These are phyloP conservation scores for Pelecanus crispus DNA, from an alignment of 2,113 vertebrate species.

Conservation along the genomic window DNA sequence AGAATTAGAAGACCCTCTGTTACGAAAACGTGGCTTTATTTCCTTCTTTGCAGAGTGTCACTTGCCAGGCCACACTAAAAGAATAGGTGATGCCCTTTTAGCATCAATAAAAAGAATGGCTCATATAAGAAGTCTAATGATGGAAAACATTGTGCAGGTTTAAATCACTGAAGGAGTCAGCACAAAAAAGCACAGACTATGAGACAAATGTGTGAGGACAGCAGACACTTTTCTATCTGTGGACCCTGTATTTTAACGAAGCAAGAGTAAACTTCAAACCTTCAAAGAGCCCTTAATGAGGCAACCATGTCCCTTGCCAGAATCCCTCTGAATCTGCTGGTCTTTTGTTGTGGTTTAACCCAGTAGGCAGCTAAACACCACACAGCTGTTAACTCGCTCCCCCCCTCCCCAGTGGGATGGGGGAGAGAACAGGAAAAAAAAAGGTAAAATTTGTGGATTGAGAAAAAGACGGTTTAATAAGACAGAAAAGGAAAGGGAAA, in stretches of 20 bases:
- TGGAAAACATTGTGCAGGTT: neutral
- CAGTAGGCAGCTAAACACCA: no score
- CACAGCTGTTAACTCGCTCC: no score
- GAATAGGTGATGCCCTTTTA: neutral
- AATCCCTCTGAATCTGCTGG: neutral
- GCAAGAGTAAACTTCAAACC: neutral
- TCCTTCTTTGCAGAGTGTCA: neutral
- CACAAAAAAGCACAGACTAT: neutral
- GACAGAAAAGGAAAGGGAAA: no score
- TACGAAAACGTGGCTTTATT: neutral
- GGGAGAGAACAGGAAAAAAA: no score
- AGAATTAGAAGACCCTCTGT: neutral
- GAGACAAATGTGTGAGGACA: neutral
- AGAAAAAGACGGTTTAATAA: no score
- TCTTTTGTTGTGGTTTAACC: neutral
- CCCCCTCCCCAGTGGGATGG: no score
- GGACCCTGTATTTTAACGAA: neutral
- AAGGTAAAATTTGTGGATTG: no score
- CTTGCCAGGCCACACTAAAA: neutral
- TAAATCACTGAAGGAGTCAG: neutral
- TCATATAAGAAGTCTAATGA: neutral
- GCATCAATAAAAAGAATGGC: neutral
- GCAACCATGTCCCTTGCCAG: neutral
- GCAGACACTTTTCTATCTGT: neutral
- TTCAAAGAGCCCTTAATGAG: neutral